Evolutionary conservation across 2,797 vertebrate genomes (phyloP).

Genomic region (Decapterus maruadsi): DNA sequence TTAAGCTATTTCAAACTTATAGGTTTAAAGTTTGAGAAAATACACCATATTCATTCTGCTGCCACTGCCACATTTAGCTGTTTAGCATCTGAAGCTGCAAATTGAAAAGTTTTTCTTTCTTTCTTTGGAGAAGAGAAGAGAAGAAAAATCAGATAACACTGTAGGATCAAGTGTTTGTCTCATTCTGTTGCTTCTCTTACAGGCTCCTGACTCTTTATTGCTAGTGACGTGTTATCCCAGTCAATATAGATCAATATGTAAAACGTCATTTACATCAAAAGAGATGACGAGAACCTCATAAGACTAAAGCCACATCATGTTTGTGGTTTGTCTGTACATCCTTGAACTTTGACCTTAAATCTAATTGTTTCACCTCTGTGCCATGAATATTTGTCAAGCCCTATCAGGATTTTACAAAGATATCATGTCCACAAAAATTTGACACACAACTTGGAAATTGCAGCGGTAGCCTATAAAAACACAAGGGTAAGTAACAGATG

Average conservation of each 20-base stretch:
- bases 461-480: too few relatives aligned
- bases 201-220: background rate
- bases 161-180: background rate
- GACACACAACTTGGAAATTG: too few relatives aligned
- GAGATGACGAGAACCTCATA: background rate
- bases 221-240: background rate
- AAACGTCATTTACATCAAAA: background rate
- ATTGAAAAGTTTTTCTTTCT: background rate
- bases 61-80: conserved; percentile 5
- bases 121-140: too few relatives aligned
- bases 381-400: too few relatives aligned
- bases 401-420: too few relatives aligned
- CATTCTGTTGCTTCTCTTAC: background rate
- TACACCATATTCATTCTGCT: conserved; percentile 16
- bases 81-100: background rate
- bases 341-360: too few relatives aligned
- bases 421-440: too few relatives aligned
- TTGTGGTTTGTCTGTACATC: too few relatives aligned
- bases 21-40: conserved; percentile 25
- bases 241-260: background rate
- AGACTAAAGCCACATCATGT: too few relatives aligned
- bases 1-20: conserved; percentile 17
- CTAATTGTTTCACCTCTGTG: too few relatives aligned
- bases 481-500: background rate
- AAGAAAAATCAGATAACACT: too few relatives aligned